A percentile compares a stretch with the other conserved stretches of the same genome.
phyloP scores from a whole-genome alignment of 2,113 vertebrate species.

The Baryphthengus martii region DNA sequence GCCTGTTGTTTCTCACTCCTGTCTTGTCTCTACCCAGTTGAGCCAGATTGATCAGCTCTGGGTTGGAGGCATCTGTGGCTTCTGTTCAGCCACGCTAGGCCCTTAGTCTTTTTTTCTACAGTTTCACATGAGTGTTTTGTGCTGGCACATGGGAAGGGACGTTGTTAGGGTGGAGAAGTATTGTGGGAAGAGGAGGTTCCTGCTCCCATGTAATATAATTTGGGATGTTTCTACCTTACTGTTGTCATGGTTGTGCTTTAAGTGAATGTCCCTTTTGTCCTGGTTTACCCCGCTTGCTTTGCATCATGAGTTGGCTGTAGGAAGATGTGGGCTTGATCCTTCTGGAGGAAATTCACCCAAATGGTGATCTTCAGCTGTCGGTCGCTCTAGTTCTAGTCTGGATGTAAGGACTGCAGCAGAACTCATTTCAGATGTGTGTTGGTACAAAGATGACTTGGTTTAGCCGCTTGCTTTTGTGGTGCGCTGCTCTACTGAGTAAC shows the following conservation, averaged over 20 bases:
- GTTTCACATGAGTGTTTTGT: background rate
- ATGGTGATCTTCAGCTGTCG: too few species aligned
- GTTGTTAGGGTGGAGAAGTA: background rate
- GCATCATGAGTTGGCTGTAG: background rate
- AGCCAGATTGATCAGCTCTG: background rate
- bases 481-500: too few species aligned
- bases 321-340: background rate
- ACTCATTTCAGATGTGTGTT: too few species aligned
- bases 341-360: background rate
- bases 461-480: too few species aligned
- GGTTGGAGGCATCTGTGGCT: background rate
- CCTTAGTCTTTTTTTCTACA: background rate
- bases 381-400: too few species aligned
- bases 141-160: background rate
- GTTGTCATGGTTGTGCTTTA: background rate
- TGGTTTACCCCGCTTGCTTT: background rate
- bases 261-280: background rate
- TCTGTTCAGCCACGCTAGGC: background rate
- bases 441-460: too few species aligned
- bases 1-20: background rate
- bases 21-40: background rate
- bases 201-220: background rate
- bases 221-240: background rate
- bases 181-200: background rate
- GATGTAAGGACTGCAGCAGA: too few species aligned